phyloP scores from a whole-genome alignment of 1,140 invertebrate genomes.

The Wasmannia auropunctata region DNA sequence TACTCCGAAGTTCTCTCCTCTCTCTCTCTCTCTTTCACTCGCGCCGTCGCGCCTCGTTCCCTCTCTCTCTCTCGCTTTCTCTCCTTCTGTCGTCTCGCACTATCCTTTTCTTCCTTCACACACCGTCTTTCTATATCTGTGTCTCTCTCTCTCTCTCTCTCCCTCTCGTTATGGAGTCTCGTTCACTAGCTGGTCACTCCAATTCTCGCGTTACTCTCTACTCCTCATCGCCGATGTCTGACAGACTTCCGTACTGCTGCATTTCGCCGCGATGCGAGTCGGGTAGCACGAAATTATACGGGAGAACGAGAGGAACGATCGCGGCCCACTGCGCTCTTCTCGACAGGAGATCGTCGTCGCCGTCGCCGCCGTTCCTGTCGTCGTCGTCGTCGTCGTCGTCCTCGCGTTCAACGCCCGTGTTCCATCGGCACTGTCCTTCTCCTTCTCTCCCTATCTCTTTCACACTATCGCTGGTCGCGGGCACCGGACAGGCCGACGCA shows the following conservation, averaged over 20 bases:
- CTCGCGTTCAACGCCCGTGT: constrained; percentile 33
- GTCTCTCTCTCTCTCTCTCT: neutral
- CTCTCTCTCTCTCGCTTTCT: neutral
- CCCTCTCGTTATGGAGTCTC: neutral
- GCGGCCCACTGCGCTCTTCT: neutral
- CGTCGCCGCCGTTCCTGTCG: neutral
- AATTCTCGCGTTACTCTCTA: constrained; percentile 5
- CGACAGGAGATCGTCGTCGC: neutral
- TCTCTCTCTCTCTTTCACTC: constrained; percentile 19
- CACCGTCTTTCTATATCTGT: neutral
- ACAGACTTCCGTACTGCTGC: constrained; percentile 17
- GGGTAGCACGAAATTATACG: constrained; percentile 3
- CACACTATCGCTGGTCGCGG: constrained; percentile 47
- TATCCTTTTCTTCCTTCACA: constrained; percentile 20
- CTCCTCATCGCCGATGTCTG: neutral
- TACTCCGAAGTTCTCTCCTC: neutral
- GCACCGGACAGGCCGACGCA: constrained; percentile 56
- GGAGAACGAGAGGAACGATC: neutral
- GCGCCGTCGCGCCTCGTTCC: constrained; percentile 38
- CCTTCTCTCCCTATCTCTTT: constrained; percentile 45
- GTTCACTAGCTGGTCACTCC: constrained; percentile 16
- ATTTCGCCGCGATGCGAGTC: constrained; percentile 6
- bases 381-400: neutral
- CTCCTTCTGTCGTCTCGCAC: constrained; percentile 21
- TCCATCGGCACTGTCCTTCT: constrained; percentile 36